Evolutionary conservation across 2,888 invertebrate species (phyloP), one percentile per base, ranked within the genome.

Genomic region (Stegophylla sp.): DNA sequence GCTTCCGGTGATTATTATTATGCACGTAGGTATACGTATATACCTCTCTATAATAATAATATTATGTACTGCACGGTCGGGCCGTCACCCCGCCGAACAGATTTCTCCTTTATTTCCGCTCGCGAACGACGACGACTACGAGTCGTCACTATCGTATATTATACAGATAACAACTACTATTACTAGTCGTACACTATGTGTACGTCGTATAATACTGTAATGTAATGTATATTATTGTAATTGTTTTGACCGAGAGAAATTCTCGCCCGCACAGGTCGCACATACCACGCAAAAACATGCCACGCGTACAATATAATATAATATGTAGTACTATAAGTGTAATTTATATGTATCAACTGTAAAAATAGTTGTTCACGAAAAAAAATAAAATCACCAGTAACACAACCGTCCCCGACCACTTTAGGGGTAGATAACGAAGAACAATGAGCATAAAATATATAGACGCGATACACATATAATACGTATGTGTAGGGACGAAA

Each of bases 351-450:
- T 34, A 34, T 34, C 34, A 34, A 34, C 34, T 7, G 34, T 34
- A 34, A 34, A 34, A 34, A 34, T 34, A 34, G 4, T 5, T 7
- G 51, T 5, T n/a, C n/a, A 53, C n/a, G 51, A 53, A 53, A 51
- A 51, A 15, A 51, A 51, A 51, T 3, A 51, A 51, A 17, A 17
- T 17, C 45, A 12, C 10, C 10, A 45, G 12, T 9, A 45, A 34
- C 17, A 17, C 51, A 20, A n/a, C 51, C 20, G 20, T 20, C n/a
- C n/a, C n/a, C n/a, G 34, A 7, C 53, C 26, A 20, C 59, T 26
- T 7, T 15, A 2, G n/a, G 76, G 76, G 76, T 66, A 66, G 76
- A 76, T 67, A 76, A 76, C 76, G 53, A 43, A 23, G 43, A 28
- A 34, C 53, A 51, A 51, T 43, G 15, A 26, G 26, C 43, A 59